Percentiles rank a stretch among this genome's conserved stretches.
phyloP scores from a whole-genome alignment of 2,797 vertebrate species.

The Pangasius larnaudii region DNA sequence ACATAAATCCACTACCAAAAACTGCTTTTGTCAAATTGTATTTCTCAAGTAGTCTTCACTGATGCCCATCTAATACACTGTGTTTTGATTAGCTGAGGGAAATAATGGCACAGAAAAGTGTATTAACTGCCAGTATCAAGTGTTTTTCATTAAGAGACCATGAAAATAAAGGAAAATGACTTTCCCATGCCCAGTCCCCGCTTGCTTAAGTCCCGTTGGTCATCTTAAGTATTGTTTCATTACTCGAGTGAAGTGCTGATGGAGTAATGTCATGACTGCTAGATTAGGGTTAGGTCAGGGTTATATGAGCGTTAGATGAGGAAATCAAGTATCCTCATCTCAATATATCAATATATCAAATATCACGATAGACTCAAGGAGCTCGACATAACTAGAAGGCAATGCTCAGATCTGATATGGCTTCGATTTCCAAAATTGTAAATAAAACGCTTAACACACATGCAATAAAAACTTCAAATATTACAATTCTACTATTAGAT shows the following conservation, averaged over 20 bases:
- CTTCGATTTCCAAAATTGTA: neutral
- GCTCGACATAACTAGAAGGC: neutral
- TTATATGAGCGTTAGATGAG: neutral
- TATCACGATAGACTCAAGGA: neutral
- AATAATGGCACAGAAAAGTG: neutral
- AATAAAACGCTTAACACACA: constrained; percentile 26
- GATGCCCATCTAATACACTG: neutral
- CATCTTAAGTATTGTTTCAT: constrained; percentile 6
- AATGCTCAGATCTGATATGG: neutral
- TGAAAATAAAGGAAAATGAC: constrained; percentile 2
- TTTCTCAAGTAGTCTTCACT: neutral
- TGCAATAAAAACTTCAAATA: constrained; percentile 5
- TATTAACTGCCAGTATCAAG: neutral
- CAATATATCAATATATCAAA: too few relatives aligned
- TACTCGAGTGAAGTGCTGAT: neutral
- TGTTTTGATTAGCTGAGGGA: neutral
- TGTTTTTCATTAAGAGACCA: constrained; percentile 1
- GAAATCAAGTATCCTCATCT: too few relatives aligned
- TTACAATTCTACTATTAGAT: constrained; percentile 16
- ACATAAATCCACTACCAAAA: neutral
- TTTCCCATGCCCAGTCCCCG: neutral
- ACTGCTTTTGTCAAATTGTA: neutral
- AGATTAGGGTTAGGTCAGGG: constrained; percentile 14
- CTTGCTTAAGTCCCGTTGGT: constrained; percentile 3
- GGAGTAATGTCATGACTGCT: neutral